Percentiles rank a stretch among this genome's conserved stretches.
phyloP scores from a whole-genome alignment of 2,113 vertebrate species.

The Vicugna pacos region DNA sequence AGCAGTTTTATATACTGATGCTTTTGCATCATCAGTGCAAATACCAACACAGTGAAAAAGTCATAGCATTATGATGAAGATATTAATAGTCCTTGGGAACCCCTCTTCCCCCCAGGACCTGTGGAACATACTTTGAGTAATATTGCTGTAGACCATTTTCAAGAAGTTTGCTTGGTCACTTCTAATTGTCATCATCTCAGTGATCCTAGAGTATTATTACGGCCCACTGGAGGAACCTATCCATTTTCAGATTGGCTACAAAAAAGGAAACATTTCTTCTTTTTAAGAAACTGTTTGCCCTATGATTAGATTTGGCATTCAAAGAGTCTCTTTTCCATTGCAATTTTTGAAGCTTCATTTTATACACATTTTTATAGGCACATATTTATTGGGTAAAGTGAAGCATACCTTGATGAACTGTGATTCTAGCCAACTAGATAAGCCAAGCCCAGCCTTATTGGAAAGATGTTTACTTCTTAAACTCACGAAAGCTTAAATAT shows the following conservation, averaged over 20 bases:
- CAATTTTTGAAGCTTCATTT: not conserved
- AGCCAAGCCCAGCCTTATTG: not conserved
- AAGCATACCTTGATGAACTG: not conserved
- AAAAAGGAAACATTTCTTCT: not conserved
- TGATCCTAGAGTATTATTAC: not conserved
- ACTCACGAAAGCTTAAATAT: not conserved
- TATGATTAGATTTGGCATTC: not conserved
- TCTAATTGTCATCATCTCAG: not conserved
- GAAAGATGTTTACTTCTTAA: constrained; percentile 14
- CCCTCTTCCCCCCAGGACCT: not conserved
- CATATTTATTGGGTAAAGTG: not conserved
- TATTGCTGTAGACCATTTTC: not conserved
- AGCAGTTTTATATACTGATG: not conserved
- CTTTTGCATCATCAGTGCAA: not conserved
- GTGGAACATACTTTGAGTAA: not conserved
- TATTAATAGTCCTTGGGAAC: not conserved
- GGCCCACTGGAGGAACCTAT: not conserved
- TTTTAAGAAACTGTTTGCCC: constrained; percentile 27
- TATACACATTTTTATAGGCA: not conserved
- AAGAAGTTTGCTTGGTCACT: not conserved
- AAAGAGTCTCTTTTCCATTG: not conserved
- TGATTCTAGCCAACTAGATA: constrained; percentile 37
- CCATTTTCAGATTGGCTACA: not conserved
- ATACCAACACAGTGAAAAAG: not conserved
- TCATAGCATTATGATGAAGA: not conserved